These are phyloP conservation scores for Laspeyria flexula DNA, from an alignment of 2,888 invertebrate genomes.

Conservation along the genomic window DNA sequence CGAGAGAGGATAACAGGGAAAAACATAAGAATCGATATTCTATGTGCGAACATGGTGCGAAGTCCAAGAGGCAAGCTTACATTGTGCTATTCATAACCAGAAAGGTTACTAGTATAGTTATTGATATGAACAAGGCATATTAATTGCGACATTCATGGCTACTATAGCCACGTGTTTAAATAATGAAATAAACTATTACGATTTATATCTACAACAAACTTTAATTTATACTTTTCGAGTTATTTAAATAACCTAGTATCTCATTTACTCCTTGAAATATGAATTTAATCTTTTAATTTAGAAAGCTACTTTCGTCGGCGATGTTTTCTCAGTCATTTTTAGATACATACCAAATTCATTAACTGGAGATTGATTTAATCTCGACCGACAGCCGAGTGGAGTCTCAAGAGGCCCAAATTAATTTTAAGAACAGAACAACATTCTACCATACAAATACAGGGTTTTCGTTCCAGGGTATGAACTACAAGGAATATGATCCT, in stretches of 20 bases:
- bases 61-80: background rate
- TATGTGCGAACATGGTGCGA: background rate
- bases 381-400: slow-evolving; percentile 60
- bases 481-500: slow-evolving; percentile 36
- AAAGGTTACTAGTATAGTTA: background rate
- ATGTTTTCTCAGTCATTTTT: slow-evolving; percentile 47
- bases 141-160: background rate
- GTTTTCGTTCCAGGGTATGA: slow-evolving; percentile 8
- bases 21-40: slow-evolving; percentile 11
- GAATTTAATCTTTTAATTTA: slow-evolving; percentile 33
- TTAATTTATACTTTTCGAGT: slow-evolving; percentile 2
- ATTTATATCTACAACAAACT: slow-evolving; percentile 1
- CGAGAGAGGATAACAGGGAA: slow-evolving; percentile 14
- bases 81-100: background rate
- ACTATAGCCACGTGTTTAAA: background rate
- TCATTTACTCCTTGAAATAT: slow-evolving; percentile 22
- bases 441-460: slow-evolving; percentile 31
- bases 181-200: background rate
- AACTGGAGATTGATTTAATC: slow-evolving; percentile 76
- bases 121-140: background rate
- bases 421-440: slow-evolving; percentile 79
- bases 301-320: slow-evolving; percentile 21
- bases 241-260: slow-evolving; percentile 3
- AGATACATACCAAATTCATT: slow-evolving; percentile 69
- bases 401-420: slow-evolving; percentile 81